These are phyloP conservation scores for Drosophila recens DNA, from an alignment of 2,888 invertebrate species.

Conservation along the genomic window DNA sequence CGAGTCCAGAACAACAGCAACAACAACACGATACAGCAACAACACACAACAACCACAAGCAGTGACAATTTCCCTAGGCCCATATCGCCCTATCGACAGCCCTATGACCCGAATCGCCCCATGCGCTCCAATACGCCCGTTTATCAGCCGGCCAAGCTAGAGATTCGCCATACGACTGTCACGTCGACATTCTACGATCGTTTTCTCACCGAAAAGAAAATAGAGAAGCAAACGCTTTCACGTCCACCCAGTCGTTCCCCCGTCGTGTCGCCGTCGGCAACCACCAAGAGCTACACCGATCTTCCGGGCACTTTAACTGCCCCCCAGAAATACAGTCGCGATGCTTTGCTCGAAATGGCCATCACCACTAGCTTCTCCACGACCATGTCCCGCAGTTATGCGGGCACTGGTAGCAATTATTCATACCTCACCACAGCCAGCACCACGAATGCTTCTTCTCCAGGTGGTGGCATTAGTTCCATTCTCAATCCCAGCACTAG, in stretches of 20 bases:
- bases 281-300: slow-evolving; percentile 78
- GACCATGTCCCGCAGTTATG: slow-evolving; percentile 61
- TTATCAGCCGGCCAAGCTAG: slow-evolving; percentile 83
- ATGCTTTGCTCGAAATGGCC: slow-evolving; percentile 27
- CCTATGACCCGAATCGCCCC: slow-evolving; percentile 63
- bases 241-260: slow-evolving; percentile 81
- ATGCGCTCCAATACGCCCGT: slow-evolving; percentile 74
- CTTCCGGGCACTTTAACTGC: slow-evolving; percentile 43
- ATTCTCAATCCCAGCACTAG: slow-evolving; percentile 52
- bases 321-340: slow-evolving; percentile 36
- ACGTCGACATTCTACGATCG: slow-evolving; percentile 85
- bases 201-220: slow-evolving; percentile 84
- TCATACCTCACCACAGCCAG: slow-evolving; percentile 66
- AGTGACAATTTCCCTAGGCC: slow-evolving; percentile 65
- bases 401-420: slow-evolving; percentile 64
- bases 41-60: slow-evolving; percentile 35
- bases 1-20: slow-evolving; percentile 63
- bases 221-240: slow-evolving; percentile 80
- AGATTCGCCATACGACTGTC: slow-evolving; percentile 85
- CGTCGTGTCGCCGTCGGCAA: slow-evolving; percentile 77
- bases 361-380: slow-evolving; percentile 47
- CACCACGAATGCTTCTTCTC: slow-evolving; percentile 30
- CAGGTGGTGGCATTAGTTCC: slow-evolving; percentile 57
- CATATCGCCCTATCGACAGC: slow-evolving; percentile 79
- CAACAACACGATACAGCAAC: slow-evolving; percentile 37